Base-by-base conservation (phyloP, 2,113 vertebrate species). In the Orthonyx spaldingii region DNA sequence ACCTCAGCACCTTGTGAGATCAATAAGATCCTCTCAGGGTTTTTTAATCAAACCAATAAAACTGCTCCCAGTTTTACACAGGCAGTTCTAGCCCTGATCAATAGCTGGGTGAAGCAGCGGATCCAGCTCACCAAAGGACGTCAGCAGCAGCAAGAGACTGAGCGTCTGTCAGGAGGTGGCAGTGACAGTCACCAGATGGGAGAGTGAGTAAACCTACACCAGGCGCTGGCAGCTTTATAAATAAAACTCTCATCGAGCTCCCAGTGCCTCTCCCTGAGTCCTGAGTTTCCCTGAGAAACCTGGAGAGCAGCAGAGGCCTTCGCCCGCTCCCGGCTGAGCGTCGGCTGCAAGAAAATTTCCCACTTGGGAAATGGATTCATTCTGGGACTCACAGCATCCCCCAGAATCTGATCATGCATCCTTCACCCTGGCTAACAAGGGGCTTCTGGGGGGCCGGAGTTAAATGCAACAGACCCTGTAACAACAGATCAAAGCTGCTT, bases 131-230 rank as follows among this genome's bases (percentile, higher is more conserved):
- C 93, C 77, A 55, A 47, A 85, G 70, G 1, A 66, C 39, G 81
- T 89, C 94, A 88, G 57, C 44, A 90, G 60, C 84, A 76, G 82
- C 59, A 65, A 72, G 72, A 92, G 85, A 60, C 52, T 0, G 35
- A 82, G 81, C 35, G 47, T 82, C 95, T 96, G 84, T 95, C 88
- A 66, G 87, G 93, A 88, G 77, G 94, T 71, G 88, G 87, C 91
- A 93, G 89, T 61, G 71, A 72, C 24, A 91, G 87, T 68, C 93
- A 87, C 95, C 92, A 93, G 92, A 95, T 95, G 91, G 86, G 79
- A 89, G 90, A 88, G 68, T 17, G 96, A 96, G 94, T 79, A 93
- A 95, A 97, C 46, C 97, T 90, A 89, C 87, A 84, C 83, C 89
- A 60, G 64, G 90, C 69, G 3, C 89, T 80, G 94, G 95, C 92